Base-by-base conservation (phyloP, 2,113 vertebrate genomes). In the Pseudorhombus dupliciocellatus region DNA sequence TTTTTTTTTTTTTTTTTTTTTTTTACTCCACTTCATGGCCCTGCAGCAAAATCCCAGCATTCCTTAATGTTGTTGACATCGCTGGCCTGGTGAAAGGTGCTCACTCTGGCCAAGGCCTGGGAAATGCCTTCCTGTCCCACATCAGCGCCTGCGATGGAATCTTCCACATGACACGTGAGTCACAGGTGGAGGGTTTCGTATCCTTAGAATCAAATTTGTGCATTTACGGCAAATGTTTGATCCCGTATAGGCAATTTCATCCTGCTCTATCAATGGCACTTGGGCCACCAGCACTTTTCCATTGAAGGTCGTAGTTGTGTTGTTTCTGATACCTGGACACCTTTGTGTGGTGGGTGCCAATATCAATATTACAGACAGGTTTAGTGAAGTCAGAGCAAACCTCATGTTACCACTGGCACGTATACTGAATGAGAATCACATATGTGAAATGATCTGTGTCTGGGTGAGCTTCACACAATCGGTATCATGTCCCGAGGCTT, bases 151-250 rank as follows among this genome's bases (percentile, higher is more conserved):
- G 96, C 66, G 97, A 98, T 65, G 92, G 92, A 72, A 96, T 98
- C 91, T 98, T 99, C 93, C 97, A 98, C 89, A 93, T 98, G 92
- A 97, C 95, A 87, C 95, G 97, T 98, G 93, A 91, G 97, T 96
- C 70, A 52, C 24, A 56, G 42, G 22, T 15, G 28, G 52, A 26
- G 2, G 15, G 26, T 15, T 65, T 61, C 11, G 31, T 0, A 18
- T 34, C 10, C 18, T 31, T 42, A 55, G 42, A 56, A 67, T 58
- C 42, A 37, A 21, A 4, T 40, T 22, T 20, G 2, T 31, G 7
- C 37, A 60, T 5, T 22, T 34, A 4, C 9, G 12, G 5, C 40
- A 44, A 44, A 44, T 44, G 18, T 44, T 44, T 44, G 5, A 16
- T 44, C 4, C 15, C 5, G 12, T 16, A 44, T 12, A 11, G 12